phyloP scores from a whole-genome alignment of 53 echinoderm and acorn worm genomes.

The Echinometra lucunter region DNA sequence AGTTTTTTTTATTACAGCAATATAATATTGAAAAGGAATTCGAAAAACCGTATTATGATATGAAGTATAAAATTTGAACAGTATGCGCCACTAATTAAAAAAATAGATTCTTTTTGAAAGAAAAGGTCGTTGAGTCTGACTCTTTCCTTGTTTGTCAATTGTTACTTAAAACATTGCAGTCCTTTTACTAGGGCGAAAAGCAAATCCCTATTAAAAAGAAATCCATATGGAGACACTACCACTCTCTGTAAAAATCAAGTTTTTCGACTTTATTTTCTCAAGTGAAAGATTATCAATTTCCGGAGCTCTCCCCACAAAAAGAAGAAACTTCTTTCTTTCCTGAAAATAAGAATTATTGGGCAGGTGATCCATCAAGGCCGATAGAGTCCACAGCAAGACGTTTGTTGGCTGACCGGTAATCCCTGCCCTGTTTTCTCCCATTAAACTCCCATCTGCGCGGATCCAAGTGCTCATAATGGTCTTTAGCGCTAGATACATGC shows the following conservation, averaged over 20 bases:
- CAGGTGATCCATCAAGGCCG: conserved; percentile 51
- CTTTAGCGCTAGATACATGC: conserved; percentile 13
- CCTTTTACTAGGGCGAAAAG: background rate
- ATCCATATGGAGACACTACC: background rate
- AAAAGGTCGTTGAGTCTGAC: background rate
- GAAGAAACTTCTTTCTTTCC: background rate
- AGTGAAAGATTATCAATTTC: conserved; percentile 58
- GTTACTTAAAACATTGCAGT: background rate
- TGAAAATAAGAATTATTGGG: conserved; percentile 39
- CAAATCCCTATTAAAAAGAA: background rate
- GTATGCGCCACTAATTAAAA: background rate
- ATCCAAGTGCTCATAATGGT: conserved; percentile 43
- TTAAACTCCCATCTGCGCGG: conserved; percentile 57
- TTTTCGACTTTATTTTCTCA: conserved; percentile 36
- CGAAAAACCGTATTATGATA: too few species aligned
- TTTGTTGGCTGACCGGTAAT: conserved; percentile 50
- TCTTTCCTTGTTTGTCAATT: background rate
- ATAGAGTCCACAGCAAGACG: background rate
- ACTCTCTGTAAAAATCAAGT: background rate
- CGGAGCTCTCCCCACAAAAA: conserved; percentile 24
- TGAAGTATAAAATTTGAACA: too few species aligned
- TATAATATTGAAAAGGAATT: too few species aligned
- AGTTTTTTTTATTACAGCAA: too few species aligned
- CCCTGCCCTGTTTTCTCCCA: conserved; percentile 62
- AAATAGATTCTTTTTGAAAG: background rate